phyloP scores from a whole-genome alignment of 2,888 invertebrate species.

The Plemyria rubiginata region DNA sequence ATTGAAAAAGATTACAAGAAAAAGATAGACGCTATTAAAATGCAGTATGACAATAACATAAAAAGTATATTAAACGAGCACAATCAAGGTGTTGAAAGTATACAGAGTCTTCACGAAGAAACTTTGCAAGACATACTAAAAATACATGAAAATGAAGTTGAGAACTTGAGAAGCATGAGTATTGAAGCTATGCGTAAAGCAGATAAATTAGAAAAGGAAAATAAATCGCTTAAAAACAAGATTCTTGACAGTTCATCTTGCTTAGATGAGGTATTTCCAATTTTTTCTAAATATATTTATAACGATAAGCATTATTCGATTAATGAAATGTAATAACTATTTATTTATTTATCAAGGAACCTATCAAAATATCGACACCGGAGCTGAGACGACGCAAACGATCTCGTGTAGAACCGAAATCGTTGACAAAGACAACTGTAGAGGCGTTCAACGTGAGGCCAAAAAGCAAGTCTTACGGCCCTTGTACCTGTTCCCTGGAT shows the following conservation, averaged over 20 bases:
- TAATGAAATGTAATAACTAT: constrained; percentile 1
- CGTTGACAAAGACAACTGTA: constrained; percentile 68
- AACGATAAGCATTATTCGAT: no score
- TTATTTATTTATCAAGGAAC: constrained; percentile 51
- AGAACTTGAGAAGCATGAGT: constrained; percentile 75
- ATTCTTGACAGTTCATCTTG: constrained; percentile 43
- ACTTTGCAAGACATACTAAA: constrained; percentile 74
- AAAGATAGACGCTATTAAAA: constrained; percentile 76
- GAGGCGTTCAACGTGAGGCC: constrained; percentile 72
- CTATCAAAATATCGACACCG: constrained; percentile 53
- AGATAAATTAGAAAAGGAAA: constrained; percentile 73
- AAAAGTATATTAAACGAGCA: constrained; percentile 81
- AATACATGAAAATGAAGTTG: constrained; percentile 81
- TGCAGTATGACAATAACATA: constrained; percentile 82
- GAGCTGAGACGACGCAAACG: constrained; percentile 56
- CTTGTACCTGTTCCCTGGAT: constrained; percentile 75
- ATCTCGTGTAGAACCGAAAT: constrained; percentile 51
- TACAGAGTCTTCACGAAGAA: constrained; percentile 83
- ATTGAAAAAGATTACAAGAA: constrained; percentile 70
- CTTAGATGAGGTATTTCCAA: constrained; percentile 55
- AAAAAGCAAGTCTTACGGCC: constrained; percentile 58
- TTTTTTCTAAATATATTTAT: background rate
- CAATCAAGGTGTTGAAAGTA: constrained; percentile 80
- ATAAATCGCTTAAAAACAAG: constrained; percentile 59
- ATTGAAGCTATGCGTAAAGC: constrained; percentile 76